Evolutionary conservation across 2,797 vertebrate genomes (phyloP), one percentile per base, ranked within the genome.

Genomic region (Heterohyrax brucei): DNA sequence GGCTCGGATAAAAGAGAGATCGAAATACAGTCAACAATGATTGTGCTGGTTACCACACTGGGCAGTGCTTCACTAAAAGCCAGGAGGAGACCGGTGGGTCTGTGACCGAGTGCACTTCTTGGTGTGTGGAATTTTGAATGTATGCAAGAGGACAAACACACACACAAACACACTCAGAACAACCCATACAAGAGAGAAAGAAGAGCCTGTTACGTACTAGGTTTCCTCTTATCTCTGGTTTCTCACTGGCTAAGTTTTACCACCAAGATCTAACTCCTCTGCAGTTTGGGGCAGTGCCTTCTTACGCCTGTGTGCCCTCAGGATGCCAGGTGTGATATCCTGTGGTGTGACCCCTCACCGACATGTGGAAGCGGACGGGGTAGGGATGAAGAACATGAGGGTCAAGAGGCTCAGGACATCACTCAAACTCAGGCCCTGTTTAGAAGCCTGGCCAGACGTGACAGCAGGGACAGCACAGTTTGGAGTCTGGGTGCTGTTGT

Each of bases 351-450:
- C 3, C 4, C 22, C 50, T 70, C 2, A 26, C 13, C 48, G 53
- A 0, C 13, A 1, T 61, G 19, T 62, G 9, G 39, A 83, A 50
- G 7, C 0, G 3, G 5, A 53, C 7, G 24, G 0, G 6, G 4
- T 78, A 0, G 0, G 46, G 3, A 26, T 26, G 7, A n/a, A 13
- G 3, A 6, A 7, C 2, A 0, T 26, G 21, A 28, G 66, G 1
- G 5, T 56, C 22, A 53, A 30, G 39, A 85, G 8, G 3, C 22
- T 28, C 24, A 44, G 59, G 26, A 44, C 16, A 59, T 61, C 9
- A 0, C 0, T 28, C 24, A 80, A 16, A 26, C 8, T 19, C 26
- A 26, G 0, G 4, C 19, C 75, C 5, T 0, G 2, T 61, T 77
- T 62, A 48, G n/a, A 93, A 73, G 64, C 26, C 3, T 16, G 53